Evolutionary conservation across 2,888 invertebrate species (phyloP).

Genomic region (Drosophila rellima): DNA sequence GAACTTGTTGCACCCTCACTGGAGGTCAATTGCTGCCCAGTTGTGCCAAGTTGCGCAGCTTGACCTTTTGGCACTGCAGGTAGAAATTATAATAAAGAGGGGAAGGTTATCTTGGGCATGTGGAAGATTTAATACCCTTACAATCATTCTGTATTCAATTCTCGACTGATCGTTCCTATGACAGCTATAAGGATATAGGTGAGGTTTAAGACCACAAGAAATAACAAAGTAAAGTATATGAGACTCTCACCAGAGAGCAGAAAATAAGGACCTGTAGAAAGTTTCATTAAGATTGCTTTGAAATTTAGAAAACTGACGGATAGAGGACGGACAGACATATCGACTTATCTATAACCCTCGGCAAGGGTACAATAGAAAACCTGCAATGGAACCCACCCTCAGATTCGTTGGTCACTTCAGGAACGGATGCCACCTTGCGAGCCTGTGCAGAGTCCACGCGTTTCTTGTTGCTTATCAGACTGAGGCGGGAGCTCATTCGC

Average conservation of each 20-base stretch:
- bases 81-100: not conserved
- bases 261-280: no score
- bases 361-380: not conserved
- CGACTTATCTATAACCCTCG: not conserved
- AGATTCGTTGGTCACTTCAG: slow-evolving; percentile 47
- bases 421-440: slow-evolving; percentile 71
- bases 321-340: not conserved
- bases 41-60: slow-evolving; percentile 61
- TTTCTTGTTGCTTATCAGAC: slow-evolving; percentile 81
- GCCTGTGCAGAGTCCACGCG: slow-evolving; percentile 82
- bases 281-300: no score
- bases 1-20: slow-evolving; percentile 75
- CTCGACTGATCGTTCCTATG: not conserved
- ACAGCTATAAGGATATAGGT: not conserved
- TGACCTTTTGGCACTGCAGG: slow-evolving; percentile 68
- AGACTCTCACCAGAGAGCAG: no score
- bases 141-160: no score
- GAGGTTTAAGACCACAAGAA: no score
- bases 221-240: no score
- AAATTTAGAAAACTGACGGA: no score
- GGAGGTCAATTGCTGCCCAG: slow-evolving; percentile 42
- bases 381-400: slow-evolving; percentile 52
- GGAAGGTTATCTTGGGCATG: not conserved
- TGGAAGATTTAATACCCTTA: not conserved
- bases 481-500: slow-evolving; percentile 83